Percentiles rank a stretch among this genome's conserved stretches.
phyloP scores from a whole-genome alignment of 2,113 vertebrate genomes.

The Ochotona curzoniae region DNA sequence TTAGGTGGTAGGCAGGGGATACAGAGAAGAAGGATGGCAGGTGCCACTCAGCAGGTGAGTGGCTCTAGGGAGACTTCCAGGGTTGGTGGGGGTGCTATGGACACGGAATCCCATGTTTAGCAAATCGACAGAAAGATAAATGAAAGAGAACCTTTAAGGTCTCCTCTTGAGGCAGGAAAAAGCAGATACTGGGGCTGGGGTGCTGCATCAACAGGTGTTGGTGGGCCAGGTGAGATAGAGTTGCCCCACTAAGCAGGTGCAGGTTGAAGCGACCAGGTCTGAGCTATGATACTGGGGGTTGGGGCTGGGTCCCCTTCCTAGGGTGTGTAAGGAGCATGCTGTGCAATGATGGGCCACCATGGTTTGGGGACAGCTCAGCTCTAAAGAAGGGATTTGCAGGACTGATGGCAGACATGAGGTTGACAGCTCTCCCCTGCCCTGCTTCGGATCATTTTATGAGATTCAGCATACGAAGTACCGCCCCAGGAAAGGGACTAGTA shows the following conservation, averaged over 20 bases:
- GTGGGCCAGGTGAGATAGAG: background rate
- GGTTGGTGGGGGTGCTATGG: background rate
- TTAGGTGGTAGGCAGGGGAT: background rate
- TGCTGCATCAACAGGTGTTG: background rate
- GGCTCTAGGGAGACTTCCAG: background rate
- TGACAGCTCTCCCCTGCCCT: background rate
- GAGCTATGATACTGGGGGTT: background rate
- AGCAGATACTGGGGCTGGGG: background rate
- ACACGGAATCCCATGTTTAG: rapidly evolving
- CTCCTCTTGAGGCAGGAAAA: background rate
- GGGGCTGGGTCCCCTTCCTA: background rate
- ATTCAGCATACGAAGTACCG: background rate
- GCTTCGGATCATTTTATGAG: background rate
- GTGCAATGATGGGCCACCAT: background rate
- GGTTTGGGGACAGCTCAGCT: background rate
- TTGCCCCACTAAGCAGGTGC: background rate
- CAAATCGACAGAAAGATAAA: background rate
- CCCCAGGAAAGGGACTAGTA: background rate
- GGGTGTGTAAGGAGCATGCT: background rate
- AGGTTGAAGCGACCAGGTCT: background rate
- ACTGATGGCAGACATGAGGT: no score
- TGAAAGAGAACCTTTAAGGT: background rate
- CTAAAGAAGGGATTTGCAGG: background rate
- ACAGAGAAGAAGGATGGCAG: background rate
- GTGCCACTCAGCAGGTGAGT: background rate